phyloP scores from a whole-genome alignment of 2,797 vertebrate genomes.

The Cossypha dichroa region DNA sequence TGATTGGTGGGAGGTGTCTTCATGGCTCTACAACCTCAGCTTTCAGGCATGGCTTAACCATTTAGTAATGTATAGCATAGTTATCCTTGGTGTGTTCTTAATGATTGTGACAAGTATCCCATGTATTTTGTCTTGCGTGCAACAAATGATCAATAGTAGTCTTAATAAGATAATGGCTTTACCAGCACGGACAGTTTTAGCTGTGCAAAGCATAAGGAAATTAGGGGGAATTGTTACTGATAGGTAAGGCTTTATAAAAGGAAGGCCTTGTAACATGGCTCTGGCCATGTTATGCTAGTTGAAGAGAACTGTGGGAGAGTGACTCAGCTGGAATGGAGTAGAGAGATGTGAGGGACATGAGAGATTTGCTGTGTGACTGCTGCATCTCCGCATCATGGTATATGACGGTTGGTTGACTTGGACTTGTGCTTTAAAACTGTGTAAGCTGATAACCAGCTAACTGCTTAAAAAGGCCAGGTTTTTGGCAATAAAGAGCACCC shows the following conservation, averaged over 20 bases:
- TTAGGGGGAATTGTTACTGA: fast-evolving
- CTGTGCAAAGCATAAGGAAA: background rate
- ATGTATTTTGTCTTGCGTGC: background rate
- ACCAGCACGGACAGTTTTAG: fast-evolving
- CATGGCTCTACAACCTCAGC: fast-evolving
- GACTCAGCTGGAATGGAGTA: background rate
- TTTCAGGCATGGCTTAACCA: background rate
- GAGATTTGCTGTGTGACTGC: background rate
- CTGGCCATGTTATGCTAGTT: background rate
- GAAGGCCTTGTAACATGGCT: background rate
- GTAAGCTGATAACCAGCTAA: background rate
- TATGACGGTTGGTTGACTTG: background rate
- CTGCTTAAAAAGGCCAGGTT: background rate
- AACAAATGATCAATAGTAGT: background rate
- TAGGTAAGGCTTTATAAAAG: background rate
- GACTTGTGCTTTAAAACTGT: background rate
- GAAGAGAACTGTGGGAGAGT: background rate
- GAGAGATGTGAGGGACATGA: background rate
- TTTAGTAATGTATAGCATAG: background rate
- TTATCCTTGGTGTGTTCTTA: background rate
- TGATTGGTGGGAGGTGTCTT: background rate
- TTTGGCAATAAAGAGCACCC: background rate
- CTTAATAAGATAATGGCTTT: background rate
- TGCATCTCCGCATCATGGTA: fast-evolving
- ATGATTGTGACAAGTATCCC: background rate